Conservation (phyloP, 2,888 invertebrate genomes). For the Prosapia bicincta region DNA sequence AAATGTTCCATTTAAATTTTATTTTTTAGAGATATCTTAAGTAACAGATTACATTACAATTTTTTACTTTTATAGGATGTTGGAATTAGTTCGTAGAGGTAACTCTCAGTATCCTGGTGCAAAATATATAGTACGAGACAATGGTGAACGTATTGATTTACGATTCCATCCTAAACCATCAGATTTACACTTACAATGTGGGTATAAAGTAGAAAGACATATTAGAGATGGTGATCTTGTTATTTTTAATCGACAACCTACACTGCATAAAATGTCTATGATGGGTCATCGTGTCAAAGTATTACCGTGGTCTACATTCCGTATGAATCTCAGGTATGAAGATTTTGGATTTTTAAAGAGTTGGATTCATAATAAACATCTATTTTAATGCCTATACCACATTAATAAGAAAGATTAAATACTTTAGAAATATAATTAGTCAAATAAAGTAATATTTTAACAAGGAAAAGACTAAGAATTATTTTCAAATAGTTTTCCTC, state of each 20-base stretch:
- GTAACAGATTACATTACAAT: too few relatives aligned
- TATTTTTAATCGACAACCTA: slow-evolving; percentile 99
- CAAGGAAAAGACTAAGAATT: too few relatives aligned
- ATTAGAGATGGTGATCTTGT: slow-evolving; percentile 97
- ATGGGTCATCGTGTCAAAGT: slow-evolving; percentile 99
- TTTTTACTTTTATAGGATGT: slow-evolving; percentile 54
- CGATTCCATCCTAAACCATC: slow-evolving; percentile 97
- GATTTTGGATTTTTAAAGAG: too few relatives aligned
- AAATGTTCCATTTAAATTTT: too few relatives aligned
- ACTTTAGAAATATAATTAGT: background rate
- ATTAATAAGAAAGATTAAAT: too few relatives aligned
- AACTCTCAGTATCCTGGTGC: slow-evolving; percentile 99
- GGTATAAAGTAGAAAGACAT: slow-evolving; percentile 95
- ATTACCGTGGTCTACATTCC: slow-evolving; percentile 99
- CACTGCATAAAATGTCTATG: slow-evolving; percentile 99
- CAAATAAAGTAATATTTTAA: too few relatives aligned
- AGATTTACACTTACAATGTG: slow-evolving; percentile 93
- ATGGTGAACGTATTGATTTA: slow-evolving; percentile 97
- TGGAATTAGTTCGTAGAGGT: slow-evolving; percentile 91
- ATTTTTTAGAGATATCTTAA: too few relatives aligned
- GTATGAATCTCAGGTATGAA: slow-evolving; percentile 85
- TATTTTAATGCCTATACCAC: too few relatives aligned
- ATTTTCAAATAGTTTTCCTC: too few relatives aligned
- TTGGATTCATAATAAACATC: too few relatives aligned
- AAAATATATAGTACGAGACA: slow-evolving; percentile 98